A percentile compares a stretch with the other conserved stretches of the same genome.
phyloP scores from a whole-genome alignment of 2,797 vertebrate species.

The Tadarida brasiliensis region DNA sequence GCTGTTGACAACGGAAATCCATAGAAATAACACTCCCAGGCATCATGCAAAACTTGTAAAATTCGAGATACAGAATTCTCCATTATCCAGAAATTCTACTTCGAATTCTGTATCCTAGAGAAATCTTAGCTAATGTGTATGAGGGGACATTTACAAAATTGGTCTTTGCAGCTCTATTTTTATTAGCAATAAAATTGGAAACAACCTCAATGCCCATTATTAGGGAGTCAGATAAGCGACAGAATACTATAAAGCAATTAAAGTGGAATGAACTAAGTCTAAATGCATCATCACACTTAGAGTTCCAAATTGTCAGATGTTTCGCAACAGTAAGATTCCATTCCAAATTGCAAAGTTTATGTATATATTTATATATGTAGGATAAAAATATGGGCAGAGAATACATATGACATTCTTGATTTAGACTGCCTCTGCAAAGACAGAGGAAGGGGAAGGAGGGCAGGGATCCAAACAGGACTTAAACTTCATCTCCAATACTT shows the following conservation, averaged over 20 bases:
- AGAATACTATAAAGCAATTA: conserved; percentile 47
- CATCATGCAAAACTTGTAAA: not conserved
- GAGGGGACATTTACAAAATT: conserved; percentile 30
- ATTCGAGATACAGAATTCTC: not conserved
- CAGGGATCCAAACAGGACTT: not conserved
- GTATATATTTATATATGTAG: not conserved
- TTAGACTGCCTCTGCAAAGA: not conserved
- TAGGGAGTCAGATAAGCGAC: conserved; percentile 14
- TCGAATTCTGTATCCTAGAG: not conserved
- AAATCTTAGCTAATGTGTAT: not conserved
- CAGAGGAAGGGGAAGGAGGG: not conserved
- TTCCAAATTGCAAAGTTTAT: conserved; percentile 13
- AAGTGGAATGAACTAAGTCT: conserved; percentile 33
- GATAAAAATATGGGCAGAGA: not conserved
- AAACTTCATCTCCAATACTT: not conserved
- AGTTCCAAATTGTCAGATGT: conserved; percentile 11
- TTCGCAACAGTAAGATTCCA: conserved; percentile 13
- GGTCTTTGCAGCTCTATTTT: not conserved
- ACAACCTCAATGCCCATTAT: conserved; percentile 57
- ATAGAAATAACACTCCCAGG: not conserved
- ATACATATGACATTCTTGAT: not conserved
- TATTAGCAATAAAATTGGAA: conserved; percentile 67
- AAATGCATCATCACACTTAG: conserved; percentile 17
- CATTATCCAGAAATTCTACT: not conserved
- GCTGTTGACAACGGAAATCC: not conserved